These are phyloP conservation scores for Cepaea nemoralis DNA, from an alignment of 1,140 invertebrate genomes.

Conservation along the genomic window DNA sequence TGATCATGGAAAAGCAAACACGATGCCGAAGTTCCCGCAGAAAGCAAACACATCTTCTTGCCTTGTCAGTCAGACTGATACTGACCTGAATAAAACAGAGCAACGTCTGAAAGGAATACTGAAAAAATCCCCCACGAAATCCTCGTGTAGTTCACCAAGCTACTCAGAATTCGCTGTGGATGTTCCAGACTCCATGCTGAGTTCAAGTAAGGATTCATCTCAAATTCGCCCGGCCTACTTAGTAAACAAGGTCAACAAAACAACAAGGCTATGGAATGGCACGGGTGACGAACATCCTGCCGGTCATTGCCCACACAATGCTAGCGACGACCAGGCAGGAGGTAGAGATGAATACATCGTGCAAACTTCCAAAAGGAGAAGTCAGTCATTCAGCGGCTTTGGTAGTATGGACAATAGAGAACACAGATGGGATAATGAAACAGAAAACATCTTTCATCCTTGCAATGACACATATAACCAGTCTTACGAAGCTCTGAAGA, in stretches of 20 bases:
- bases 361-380: background rate
- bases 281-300: background rate
- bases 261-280: background rate
- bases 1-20: background rate
- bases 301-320: background rate
- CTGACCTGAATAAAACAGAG: background rate
- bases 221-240: background rate
- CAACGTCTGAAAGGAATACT: background rate
- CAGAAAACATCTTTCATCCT: background rate
- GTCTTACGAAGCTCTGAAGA: background rate
- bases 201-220: background rate
- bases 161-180: background rate
- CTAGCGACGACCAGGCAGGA: background rate
- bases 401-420: background rate
- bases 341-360: background rate
- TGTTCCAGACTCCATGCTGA: background rate
- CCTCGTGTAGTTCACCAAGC: background rate
- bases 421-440: background rate
- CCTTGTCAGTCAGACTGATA: background rate
- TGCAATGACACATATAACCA: background rate
- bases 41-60: background rate
- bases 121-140: background rate
- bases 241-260: background rate
- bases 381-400: background rate
- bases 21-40: background rate